Conservation (phyloP, 2,797 vertebrate species). For the Setipinna tenuifilis region DNA sequence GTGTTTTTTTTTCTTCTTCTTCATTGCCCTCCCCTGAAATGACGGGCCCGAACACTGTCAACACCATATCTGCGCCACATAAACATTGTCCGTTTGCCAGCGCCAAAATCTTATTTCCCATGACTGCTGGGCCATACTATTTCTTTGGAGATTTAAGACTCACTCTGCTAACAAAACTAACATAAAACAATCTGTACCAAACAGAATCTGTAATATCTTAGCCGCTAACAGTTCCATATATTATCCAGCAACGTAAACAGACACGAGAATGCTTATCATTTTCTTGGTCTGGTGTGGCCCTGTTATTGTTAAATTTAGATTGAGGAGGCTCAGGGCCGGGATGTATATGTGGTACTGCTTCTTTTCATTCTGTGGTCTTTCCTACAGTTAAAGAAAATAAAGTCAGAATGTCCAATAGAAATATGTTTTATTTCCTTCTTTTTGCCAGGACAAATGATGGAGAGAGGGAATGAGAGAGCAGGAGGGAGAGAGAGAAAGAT, state of each 20-base stretch:
- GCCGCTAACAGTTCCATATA: not conserved
- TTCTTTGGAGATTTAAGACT: conserved; percentile 58
- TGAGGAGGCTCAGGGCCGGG: conserved; percentile 66
- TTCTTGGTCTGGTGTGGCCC: conserved; percentile 1
- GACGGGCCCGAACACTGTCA: conserved; percentile 57
- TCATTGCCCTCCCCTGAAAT: conserved; percentile 63
- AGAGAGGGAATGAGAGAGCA: not conserved
- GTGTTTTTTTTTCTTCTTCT: conserved; percentile 30
- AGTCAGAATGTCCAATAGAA: not conserved
- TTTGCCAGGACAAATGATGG: not conserved
- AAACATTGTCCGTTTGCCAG: conserved; percentile 65
- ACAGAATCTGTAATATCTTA: not conserved
- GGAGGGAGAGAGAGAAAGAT: not conserved
- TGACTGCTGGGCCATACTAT: conserved; percentile 62
- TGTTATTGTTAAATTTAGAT: conserved; percentile 11
- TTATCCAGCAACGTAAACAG: conserved; percentile 31
- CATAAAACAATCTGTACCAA: conserved; percentile 6
- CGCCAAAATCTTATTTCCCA: conserved; percentile 66
- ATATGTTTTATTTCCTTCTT: not conserved
- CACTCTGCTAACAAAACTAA: conserved; percentile 35
- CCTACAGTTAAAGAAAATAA: not conserved
- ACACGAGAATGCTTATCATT: conserved; percentile 41
- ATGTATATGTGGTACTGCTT: not conserved
- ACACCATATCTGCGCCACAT: conserved; percentile 61
- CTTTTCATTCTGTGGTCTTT: not conserved